These are phyloP conservation scores for Tetrao urogallus DNA, from an alignment of 2,113 vertebrate genomes.

Conservation along the genomic window DNA sequence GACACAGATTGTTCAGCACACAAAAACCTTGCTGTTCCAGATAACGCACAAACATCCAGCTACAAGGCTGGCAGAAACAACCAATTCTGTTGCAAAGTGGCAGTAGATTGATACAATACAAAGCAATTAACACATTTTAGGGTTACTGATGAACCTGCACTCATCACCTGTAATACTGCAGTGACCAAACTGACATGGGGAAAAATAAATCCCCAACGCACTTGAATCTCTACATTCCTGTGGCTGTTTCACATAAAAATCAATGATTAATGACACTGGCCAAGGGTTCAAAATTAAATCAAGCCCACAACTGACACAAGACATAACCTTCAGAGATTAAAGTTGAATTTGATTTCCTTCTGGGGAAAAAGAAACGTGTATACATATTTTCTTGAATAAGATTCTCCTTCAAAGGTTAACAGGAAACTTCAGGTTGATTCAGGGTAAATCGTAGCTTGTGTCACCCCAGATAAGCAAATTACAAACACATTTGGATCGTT, in stretches of 20 bases:
- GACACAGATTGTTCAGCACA: background rate
- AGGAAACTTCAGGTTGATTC: slow-evolving; percentile 1
- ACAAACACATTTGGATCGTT: background rate
- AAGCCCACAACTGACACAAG: background rate
- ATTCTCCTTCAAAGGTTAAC: background rate
- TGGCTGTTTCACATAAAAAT: background rate
- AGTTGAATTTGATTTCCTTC: background rate
- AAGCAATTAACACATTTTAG: background rate
- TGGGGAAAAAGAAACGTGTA: background rate
- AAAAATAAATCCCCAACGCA: background rate
- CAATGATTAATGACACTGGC: background rate
- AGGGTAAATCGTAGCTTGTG: slow-evolving; percentile 2
- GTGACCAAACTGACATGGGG: background rate
- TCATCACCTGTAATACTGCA: background rate
- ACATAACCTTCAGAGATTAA: background rate
- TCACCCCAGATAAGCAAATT: slow-evolving; percentile 2
- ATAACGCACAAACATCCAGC: background rate
- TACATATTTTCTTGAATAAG: background rate
- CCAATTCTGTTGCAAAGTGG: background rate
- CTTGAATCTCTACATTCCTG: background rate
- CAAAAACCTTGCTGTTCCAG: background rate
- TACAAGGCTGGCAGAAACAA: background rate
- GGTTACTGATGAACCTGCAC: background rate
- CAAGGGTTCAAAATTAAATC: background rate
- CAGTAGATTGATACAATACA: background rate